Conservation (phyloP, 1,140 invertebrate genomes). For the Saccostrea cuccullata region DNA sequence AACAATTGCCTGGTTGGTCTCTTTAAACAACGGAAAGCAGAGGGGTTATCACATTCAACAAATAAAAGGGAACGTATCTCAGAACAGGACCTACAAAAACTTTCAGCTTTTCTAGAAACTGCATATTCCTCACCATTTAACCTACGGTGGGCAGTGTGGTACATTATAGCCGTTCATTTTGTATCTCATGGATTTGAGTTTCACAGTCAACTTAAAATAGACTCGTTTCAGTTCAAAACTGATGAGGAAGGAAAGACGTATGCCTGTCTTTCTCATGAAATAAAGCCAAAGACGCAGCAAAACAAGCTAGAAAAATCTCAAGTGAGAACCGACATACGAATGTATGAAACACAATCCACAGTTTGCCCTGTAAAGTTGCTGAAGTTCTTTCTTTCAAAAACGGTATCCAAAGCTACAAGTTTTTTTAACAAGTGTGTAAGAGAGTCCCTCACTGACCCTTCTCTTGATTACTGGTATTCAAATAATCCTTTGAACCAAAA, state of each 20-base stretch:
- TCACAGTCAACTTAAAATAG: no score
- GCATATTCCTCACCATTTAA: slow-evolving; percentile 16
- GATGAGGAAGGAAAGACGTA: no score
- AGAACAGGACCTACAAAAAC: neutral
- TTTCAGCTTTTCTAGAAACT: neutral
- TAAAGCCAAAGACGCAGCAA: no score
- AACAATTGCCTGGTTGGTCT: slow-evolving; percentile 13
- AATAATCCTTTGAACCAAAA: neutral
- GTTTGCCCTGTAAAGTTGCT: slow-evolving; percentile 30
- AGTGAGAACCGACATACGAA: neutral
- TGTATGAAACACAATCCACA: neutral
- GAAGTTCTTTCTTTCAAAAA: slow-evolving; percentile 1
- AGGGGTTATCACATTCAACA: slow-evolving; percentile 1
- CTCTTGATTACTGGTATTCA: neutral
- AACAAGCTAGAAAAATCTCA: no score
- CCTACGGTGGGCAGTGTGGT: slow-evolving; percentile 1
- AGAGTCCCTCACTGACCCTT: no score
- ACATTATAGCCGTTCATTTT: slow-evolving; percentile 15
- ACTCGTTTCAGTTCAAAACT: no score
- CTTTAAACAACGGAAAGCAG: neutral
- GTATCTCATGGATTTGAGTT: neutral
- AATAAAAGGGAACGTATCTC: slow-evolving; percentile 30
- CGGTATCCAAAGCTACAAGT: neutral
- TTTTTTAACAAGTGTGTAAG: slow-evolving; percentile 4
- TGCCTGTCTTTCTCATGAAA: no score